Evolutionary conservation across 2,888 invertebrate genomes (phyloP).

Genomic region (Polyommatus iphigenia): DNA sequence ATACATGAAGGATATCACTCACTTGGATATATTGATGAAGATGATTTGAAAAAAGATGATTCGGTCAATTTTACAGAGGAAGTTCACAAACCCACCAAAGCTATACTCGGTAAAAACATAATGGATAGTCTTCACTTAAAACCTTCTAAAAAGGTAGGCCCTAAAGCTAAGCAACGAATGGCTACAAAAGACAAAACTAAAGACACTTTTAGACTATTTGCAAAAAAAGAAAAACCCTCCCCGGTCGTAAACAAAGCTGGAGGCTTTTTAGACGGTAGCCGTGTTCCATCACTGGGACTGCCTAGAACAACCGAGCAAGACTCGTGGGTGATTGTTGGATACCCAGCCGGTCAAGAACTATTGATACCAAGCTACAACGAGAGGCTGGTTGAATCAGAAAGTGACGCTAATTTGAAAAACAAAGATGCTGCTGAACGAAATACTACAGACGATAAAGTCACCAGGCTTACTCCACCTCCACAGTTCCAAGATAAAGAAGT

Average conservation of each 20-base stretch:
- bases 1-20: conserved; percentile 75
- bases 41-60: conserved; percentile 51
- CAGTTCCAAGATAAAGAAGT: conserved; percentile 73
- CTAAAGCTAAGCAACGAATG: conserved; percentile 70
- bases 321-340: conserved; percentile 70
- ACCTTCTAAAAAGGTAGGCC: conserved; percentile 70
- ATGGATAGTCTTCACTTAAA: conserved; percentile 75
- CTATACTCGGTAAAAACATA: conserved; percentile 71
- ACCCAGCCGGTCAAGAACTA: conserved; percentile 65
- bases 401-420: conserved; percentile 50
- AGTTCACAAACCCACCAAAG: conserved; percentile 68
- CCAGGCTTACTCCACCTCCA: conserved; percentile 67
- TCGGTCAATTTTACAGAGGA: conserved; percentile 51
- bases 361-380: conserved; percentile 71
- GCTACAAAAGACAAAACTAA: conserved; percentile 62
- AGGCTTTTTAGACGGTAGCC: conserved; percentile 62
- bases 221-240: conserved; percentile 65
- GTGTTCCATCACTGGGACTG: conserved; percentile 71
- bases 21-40: conserved; percentile 71
- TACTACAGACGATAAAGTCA: conserved; percentile 50
- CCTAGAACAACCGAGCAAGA: conserved; percentile 65
- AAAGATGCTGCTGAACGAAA: conserved; percentile 54
- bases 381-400: conserved; percentile 60
- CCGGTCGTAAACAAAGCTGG: conserved; percentile 62
- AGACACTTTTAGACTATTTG: conserved; percentile 68